Evolutionary conservation across 2,797 vertebrate species (phyloP).

Genomic region (Gymnoscopelus braueri): DNA sequence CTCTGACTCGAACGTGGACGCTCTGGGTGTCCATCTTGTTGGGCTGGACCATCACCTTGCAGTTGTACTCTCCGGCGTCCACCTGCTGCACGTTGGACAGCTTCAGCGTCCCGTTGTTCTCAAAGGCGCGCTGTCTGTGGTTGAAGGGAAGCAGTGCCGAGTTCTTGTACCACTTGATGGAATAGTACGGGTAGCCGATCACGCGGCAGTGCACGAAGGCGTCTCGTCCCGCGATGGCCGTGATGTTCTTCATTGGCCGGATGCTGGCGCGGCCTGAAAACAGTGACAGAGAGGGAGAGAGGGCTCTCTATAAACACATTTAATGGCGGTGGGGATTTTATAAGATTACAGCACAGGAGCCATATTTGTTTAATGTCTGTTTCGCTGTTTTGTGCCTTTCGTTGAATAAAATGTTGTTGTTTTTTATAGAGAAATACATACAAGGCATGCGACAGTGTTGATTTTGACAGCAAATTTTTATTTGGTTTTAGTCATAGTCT

Average conservation of each 20-base stretch:
- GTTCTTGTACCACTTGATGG: conserved; percentile 99
- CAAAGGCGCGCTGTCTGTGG: conserved; percentile 96
- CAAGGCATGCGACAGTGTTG: background rate
- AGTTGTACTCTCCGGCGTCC: conserved; percentile 96
- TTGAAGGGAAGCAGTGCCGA: conserved; percentile 96
- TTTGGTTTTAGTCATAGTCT: background rate
- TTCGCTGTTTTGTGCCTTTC: conserved; percentile 17
- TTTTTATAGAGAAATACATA: background rate
- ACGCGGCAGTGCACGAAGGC: conserved; percentile 98
- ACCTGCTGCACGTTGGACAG: conserved; percentile 96
- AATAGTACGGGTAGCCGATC: conserved; percentile 98
- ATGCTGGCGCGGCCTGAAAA: conserved; percentile 93
- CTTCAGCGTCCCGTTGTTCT: conserved; percentile 97
- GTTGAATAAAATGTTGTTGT: conserved; percentile 10
- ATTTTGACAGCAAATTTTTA: background rate
- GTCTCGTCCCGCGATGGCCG: conserved; percentile 94
- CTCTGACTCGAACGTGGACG: conserved; percentile 94
- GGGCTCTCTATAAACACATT: conserved; percentile 79
- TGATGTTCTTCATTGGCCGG: conserved; percentile 98
- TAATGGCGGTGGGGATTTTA: conserved; percentile 26
- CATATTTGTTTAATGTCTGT: conserved; percentile 26
- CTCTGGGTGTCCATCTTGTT: conserved; percentile 97
- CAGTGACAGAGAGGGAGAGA: conserved; percentile 68
- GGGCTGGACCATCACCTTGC: conserved; percentile 95
- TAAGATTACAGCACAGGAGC: conserved; percentile 26